Evolutionary conservation across 1,140 invertebrate genomes (phyloP).

Genomic region (Catajapyx aquilonaris): DNA sequence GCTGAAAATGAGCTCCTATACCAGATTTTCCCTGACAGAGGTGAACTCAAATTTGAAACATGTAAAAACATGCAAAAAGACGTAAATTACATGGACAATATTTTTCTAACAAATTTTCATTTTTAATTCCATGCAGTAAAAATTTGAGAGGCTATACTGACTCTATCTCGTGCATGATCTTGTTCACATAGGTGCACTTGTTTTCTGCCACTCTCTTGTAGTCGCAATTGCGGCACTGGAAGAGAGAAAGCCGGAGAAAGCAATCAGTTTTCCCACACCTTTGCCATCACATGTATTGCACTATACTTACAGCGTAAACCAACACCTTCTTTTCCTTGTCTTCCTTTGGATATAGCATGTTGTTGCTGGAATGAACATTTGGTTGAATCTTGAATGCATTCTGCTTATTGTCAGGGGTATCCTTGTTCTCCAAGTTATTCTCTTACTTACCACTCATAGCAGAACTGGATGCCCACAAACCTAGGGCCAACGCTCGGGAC

Average conservation of each 20-base stretch:
- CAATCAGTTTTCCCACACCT: constrained; percentile 1
- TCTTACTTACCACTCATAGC: constrained; percentile 80
- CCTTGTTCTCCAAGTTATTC: too few species aligned
- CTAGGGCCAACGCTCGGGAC: constrained; percentile 54
- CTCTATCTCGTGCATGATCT: constrained; percentile 99
- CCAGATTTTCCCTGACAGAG: too few species aligned
- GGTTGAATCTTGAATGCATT: constrained; percentile 2
- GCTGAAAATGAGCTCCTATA: too few species aligned
- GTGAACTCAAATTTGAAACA: too few species aligned
- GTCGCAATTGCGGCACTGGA: constrained; percentile 83
- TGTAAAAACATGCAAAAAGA: too few species aligned
- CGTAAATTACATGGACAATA: too few species aligned
- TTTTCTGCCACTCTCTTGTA: constrained; percentile 91
- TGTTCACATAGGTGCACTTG: constrained; percentile 98
- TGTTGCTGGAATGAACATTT: constrained; percentile 47
- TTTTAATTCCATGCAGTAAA: too few species aligned
- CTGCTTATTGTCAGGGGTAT: too few species aligned
- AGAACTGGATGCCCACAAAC: constrained; percentile 87
- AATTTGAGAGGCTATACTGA: too few species aligned
- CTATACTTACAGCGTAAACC: constrained; percentile 59
- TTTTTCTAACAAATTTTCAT: too few species aligned
- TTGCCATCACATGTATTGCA: constrained; percentile 3
- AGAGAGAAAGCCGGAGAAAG: constrained; percentile 17
- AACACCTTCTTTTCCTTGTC: constrained; percentile 92
- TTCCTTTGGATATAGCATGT: constrained; percentile 99